These are phyloP conservation scores for Chrysolina americana DNA, from an alignment of 2,888 invertebrate genomes.

Conservation along the genomic window DNA sequence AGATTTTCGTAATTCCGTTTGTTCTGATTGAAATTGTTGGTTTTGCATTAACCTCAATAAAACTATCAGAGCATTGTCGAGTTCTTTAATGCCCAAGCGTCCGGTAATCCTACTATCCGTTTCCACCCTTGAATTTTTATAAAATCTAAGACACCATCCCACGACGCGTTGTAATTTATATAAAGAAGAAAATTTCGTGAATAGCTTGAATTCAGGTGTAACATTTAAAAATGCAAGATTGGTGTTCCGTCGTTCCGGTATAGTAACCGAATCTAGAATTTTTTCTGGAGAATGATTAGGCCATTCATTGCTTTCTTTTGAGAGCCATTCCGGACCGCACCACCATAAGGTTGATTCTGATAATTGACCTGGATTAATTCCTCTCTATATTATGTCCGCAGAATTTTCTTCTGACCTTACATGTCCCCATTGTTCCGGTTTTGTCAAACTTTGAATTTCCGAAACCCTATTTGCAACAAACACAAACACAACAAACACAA, in stretches of 20 bases:
- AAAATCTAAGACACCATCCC: neutral
- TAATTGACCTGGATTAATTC: neutral
- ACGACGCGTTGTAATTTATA: constrained; percentile 15
- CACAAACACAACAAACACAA: constrained; percentile 23
- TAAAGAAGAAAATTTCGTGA: constrained; percentile 12
- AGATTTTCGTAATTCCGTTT: too few species aligned
- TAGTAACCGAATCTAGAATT: neutral
- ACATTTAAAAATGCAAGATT: too few species aligned
- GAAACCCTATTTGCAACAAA: constrained; percentile 33
- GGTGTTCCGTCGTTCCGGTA: neutral
- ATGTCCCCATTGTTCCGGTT: constrained; percentile 26
- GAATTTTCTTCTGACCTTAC: constrained; percentile 25
- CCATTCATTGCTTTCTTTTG: too few species aligned
- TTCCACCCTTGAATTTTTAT: neutral
- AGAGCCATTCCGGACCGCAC: constrained; percentile 1
- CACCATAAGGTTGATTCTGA: constrained; percentile 14
- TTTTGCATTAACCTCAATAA: too few species aligned
- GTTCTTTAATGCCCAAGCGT: too few species aligned
- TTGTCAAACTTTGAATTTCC: constrained; percentile 28
- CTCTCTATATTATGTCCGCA: constrained; percentile 22
- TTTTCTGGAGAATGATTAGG: too few species aligned
- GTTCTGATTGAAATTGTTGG: too few species aligned
- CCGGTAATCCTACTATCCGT: neutral
- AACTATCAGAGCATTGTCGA: too few species aligned
- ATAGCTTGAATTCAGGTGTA: neutral